Evolutionary conservation across 2,888 invertebrate genomes (phyloP).

Genomic region (Tenthredo livida): DNA sequence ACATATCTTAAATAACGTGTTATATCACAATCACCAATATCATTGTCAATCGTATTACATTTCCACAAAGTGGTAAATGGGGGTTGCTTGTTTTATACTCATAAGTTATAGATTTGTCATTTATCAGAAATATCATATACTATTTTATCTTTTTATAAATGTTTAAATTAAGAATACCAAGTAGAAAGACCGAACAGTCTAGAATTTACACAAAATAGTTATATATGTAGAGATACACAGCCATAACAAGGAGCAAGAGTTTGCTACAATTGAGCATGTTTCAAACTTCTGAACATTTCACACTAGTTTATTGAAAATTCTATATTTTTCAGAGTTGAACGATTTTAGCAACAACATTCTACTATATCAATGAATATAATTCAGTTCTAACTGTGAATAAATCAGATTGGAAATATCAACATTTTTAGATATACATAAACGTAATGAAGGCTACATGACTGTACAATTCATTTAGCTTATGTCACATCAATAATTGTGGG

Average conservation of each 20-base stretch:
- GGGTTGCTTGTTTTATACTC: slow-evolving; percentile 43
- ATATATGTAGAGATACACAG: background rate
- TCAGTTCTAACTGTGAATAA: background rate
- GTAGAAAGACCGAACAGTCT: background rate
- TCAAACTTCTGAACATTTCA: background rate
- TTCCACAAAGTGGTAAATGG: background rate
- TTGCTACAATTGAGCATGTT: slow-evolving; percentile 4
- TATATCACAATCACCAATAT: background rate
- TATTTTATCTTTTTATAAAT: slow-evolving; percentile 18
- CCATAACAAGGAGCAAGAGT: background rate
- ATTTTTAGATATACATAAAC: background rate
- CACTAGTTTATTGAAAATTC: background rate
- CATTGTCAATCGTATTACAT: slow-evolving; percentile 31
- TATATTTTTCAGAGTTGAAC: background rate
- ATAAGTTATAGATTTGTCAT: slow-evolving; percentile 19
- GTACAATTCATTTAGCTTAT: background rate
- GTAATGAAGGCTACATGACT: background rate
- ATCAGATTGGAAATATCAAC: background rate
- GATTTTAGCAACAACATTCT: background rate
- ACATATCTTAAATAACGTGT: slow-evolving; percentile 2
- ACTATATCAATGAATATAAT: background rate
- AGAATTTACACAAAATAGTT: background rate
- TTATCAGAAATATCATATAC: slow-evolving; percentile 27
- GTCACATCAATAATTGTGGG: slow-evolving; percentile 9
- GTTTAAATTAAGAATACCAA: slow-evolving; percentile 7